Evolutionary conservation across 2,888 invertebrate species (phyloP).

Genomic region (Uropetala carovei): DNA sequence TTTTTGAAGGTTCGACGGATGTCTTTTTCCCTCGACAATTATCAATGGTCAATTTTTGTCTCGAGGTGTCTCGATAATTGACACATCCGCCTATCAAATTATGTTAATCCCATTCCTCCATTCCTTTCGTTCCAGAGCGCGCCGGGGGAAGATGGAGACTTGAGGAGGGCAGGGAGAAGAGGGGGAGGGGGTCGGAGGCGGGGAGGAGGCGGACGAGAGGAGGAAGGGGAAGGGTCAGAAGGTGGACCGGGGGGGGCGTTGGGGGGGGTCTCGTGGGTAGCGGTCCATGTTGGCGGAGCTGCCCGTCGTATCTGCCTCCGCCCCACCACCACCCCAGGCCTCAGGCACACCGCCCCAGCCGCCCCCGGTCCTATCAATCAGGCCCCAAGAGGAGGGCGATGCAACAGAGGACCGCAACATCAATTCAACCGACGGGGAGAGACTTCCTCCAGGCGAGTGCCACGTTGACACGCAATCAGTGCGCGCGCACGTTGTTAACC

Average conservation of each 20-base stretch:
- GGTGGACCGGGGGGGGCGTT: background rate
- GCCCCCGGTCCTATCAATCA: constrained; percentile 25
- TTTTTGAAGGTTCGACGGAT: no score
- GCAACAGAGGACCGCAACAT: background rate
- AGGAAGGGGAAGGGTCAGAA: background rate
- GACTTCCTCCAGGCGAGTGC: background rate
- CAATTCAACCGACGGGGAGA: background rate
- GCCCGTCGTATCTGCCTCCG: constrained; percentile 30
- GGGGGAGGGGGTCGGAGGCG: background rate
- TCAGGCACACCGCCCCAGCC: constrained; percentile 24
- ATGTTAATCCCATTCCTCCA: no score
- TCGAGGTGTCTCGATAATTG: no score
- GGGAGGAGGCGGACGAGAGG: background rate
- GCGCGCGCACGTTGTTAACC: background rate
- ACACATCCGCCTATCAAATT: no score
- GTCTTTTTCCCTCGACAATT: no score
- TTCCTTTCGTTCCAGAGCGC: background rate
- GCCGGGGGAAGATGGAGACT: background rate
- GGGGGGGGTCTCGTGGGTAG: constrained; percentile 1
- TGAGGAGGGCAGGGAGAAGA: background rate
- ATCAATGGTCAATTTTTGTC: no score
- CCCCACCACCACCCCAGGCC: constrained; percentile 31
- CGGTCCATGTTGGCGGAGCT: constrained; percentile 59
- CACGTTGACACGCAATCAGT: background rate
- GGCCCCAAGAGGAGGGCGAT: background rate